Evolutionary conservation across 2,888 invertebrate genomes (phyloP).

Genomic region (Polyploca ridens): DNA sequence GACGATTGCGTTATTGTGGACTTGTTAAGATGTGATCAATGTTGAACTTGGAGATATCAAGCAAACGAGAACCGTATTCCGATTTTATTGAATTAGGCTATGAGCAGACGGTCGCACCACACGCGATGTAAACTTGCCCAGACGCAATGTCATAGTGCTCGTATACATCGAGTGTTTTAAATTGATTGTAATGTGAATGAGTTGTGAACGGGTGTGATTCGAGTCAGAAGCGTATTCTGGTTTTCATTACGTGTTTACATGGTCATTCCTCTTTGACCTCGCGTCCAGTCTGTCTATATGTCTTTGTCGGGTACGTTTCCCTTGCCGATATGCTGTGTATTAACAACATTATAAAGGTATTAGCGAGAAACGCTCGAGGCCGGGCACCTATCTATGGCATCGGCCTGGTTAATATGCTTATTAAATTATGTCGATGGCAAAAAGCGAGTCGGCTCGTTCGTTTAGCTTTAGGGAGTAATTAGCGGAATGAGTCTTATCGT

Average conservation of each 20-base stretch:
- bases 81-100: constrained; percentile 70
- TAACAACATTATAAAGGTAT: constrained; percentile 70
- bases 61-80: constrained; percentile 52
- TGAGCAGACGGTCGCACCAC: constrained; percentile 59
- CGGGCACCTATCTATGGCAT: constrained; percentile 74
- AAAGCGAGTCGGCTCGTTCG: constrained; percentile 66
- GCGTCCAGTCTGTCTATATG: constrained; percentile 50
- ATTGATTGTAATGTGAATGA: constrained; percentile 80
- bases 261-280: constrained; percentile 83
- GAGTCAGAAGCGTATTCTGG: constrained; percentile 69
- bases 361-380: constrained; percentile 71
- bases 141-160: constrained; percentile 69
- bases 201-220: constrained; percentile 75
- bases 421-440: constrained; percentile 82
- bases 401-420: constrained; percentile 80
- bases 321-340: constrained; percentile 50
- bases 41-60: constrained; percentile 55
- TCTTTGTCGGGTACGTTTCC: constrained; percentile 54
- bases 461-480: constrained; percentile 85
- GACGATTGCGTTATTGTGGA: constrained; percentile 33
- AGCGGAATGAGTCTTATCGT: constrained; percentile 79
- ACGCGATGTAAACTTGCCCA: constrained; percentile 67
- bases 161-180: constrained; percentile 69
- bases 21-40: constrained; percentile 62
- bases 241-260: constrained; percentile 72